Conservation (phyloP, 2,797 vertebrate species). For the Gymnodraco acuticeps region DNA sequence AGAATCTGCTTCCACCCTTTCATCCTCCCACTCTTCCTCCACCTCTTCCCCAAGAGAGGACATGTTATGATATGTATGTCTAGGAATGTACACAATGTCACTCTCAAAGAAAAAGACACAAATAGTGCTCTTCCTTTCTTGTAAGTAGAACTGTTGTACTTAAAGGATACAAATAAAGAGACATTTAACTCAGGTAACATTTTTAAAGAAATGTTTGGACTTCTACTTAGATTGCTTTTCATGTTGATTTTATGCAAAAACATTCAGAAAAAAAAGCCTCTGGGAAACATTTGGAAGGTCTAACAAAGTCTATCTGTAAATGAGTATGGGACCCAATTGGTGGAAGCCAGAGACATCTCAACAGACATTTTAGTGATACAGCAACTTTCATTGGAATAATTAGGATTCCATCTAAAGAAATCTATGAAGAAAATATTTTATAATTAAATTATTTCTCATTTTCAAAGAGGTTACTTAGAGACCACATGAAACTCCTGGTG, state of each 20-base stretch:
- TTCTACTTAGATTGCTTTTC: slow-evolving; percentile 23
- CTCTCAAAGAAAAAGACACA: slow-evolving; percentile 22
- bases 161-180: slow-evolving; percentile 24
- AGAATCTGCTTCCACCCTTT: slow-evolving; percentile 38
- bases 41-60: slow-evolving; percentile 26
- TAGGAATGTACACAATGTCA: slow-evolving; percentile 33
- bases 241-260: slow-evolving; percentile 48
- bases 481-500: slow-evolving; percentile 7
- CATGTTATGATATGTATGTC: slow-evolving; percentile 42
- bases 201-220: slow-evolving; percentile 27
- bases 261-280: background rate
- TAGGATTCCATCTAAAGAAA: background rate
- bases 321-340: too few relatives aligned
- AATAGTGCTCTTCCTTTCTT: slow-evolving; percentile 8
- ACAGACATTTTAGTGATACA: background rate
- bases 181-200: slow-evolving; percentile 18
- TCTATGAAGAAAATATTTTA: background rate
- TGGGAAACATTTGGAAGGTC: too few relatives aligned
- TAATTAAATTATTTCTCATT: background rate
- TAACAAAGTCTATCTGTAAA: too few relatives aligned
- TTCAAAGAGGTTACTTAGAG: slow-evolving; percentile 9
- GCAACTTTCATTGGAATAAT: background rate
- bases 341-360: too few relatives aligned
- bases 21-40: slow-evolving; percentile 49
- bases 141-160: background rate